Evolutionary conservation across 1,140 invertebrate species (phyloP), one percentile per base, ranked within the genome.

Genomic region (Vanessa tameamea): DNA sequence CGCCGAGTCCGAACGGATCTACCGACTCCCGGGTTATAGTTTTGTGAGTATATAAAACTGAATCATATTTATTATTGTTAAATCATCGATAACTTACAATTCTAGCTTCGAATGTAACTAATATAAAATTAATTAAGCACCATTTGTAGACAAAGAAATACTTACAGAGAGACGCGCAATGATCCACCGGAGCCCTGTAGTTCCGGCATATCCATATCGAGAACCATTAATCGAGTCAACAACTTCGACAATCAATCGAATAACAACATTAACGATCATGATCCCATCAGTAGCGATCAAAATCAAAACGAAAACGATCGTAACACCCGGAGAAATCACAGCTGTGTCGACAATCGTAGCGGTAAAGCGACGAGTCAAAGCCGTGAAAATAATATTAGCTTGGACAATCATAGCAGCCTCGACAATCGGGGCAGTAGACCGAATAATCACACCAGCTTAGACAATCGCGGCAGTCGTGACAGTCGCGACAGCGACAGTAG

Each of bases 1-100:
- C 89, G n/a, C 89, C 89, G 59, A 89, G 87, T 67, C 87, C 87
- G 23, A 89, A 88, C 65, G 89, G 89, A 0, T 82, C 86, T 5
- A 91, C 89, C 0, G 83, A 88, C 66, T 76, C 84, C 0, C 50
- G 78, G 13, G 85, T 89, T 47, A 84, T 87, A 13, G 82, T 90
- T 0, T 79, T 79, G 87, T 90, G 55, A 84, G 87, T 87, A 78
- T 70, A 47, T 14, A 26, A 7, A 23, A 51, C 20, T 20, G 20
- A 20, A 20, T 20, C 20, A 20, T 20, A 20, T 20, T 20, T 31
- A 6, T 3, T 31, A 6, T 31, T 31, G 26, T 31, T 31, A 31
- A 4, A 31, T 31, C 26, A 31, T 31, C 3, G 37, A 43, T 43
- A 9, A 43, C 37, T 1, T 43, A 6, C 0, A 43, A 11, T 43